Percentiles rank a stretch among this genome's conserved stretches.
These are phyloP conservation scores for Anoura caudifer DNA, from an alignment of 2,113 vertebrate genomes.

Conservation along the genomic window DNA sequence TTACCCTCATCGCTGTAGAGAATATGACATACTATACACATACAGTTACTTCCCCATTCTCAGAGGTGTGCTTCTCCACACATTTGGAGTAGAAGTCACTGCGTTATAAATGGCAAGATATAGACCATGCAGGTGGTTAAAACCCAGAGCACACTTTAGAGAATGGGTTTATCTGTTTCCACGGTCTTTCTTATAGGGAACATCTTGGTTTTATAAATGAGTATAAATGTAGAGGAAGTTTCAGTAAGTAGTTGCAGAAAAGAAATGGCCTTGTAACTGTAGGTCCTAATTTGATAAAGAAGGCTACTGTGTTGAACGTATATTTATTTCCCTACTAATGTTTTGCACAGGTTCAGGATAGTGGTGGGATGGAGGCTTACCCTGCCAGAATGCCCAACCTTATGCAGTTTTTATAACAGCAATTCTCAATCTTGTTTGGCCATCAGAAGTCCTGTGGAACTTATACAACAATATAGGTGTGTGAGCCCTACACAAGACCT, in stretches of 20 bases:
- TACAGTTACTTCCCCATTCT: background rate
- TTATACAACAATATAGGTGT: background rate
- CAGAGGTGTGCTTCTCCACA: background rate
- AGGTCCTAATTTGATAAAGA: background rate
- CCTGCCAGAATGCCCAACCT: background rate
- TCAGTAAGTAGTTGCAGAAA: background rate
- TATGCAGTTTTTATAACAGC: background rate
- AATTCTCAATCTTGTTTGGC: background rate
- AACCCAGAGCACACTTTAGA: background rate
- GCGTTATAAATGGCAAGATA: background rate
- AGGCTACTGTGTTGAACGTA: background rate
- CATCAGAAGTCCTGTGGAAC: background rate
- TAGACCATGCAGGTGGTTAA: background rate
- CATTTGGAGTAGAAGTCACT: background rate
- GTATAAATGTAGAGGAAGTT: background rate
- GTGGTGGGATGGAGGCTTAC: background rate
- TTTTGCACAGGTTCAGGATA: background rate
- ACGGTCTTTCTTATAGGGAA: background rate
- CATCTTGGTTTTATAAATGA: background rate
- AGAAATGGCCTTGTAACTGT: background rate
- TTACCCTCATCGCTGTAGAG: background rate
- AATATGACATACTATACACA: background rate
- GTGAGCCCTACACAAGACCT: background rate
- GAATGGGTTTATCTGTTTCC: conserved; percentile 25
- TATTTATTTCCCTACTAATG: background rate